These are phyloP conservation scores for Tyrannus savana DNA, from an alignment of 2,113 vertebrate species.

Conservation along the genomic window DNA sequence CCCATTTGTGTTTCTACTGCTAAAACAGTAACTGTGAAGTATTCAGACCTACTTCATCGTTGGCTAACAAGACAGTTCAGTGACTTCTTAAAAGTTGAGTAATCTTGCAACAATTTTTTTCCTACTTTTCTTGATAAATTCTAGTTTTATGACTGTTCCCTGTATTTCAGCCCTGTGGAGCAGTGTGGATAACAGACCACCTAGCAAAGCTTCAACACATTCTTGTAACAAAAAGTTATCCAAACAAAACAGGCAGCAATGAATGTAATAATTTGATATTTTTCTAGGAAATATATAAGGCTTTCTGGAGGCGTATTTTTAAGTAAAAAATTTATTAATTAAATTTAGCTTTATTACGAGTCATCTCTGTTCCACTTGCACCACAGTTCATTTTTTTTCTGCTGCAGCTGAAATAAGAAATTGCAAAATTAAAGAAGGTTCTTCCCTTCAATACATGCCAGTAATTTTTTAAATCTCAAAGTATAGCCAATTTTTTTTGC, in stretches of 20 bases:
- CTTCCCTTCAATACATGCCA: background rate
- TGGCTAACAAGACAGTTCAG: background rate
- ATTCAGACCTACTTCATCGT: conserved; percentile 31
- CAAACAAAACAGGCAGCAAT: conserved; percentile 19
- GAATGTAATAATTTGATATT: background rate
- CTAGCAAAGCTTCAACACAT: background rate
- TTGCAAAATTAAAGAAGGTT: background rate
- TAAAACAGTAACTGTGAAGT: conserved; percentile 28
- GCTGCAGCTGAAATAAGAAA: conserved; percentile 19
- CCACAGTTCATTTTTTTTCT: background rate
- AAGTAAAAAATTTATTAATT: conserved; percentile 10
- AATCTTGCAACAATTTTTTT: background rate
- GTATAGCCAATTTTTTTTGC: background rate
- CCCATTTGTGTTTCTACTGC: conserved; percentile 28
- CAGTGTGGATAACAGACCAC: background rate
- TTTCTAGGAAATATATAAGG: conserved; percentile 10
- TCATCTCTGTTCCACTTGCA: background rate
- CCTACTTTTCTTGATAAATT: background rate
- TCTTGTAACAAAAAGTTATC: conserved; percentile 4
- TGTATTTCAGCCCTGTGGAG: conserved; percentile 4
- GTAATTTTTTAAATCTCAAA: background rate
- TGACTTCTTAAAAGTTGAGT: conserved; percentile 10
- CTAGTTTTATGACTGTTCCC: background rate
- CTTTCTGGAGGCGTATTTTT: background rate
- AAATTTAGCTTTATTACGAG: background rate